These are phyloP conservation scores for Craterocephalus amniculus DNA, from an alignment of 2,797 vertebrate species.

Conservation along the genomic window DNA sequence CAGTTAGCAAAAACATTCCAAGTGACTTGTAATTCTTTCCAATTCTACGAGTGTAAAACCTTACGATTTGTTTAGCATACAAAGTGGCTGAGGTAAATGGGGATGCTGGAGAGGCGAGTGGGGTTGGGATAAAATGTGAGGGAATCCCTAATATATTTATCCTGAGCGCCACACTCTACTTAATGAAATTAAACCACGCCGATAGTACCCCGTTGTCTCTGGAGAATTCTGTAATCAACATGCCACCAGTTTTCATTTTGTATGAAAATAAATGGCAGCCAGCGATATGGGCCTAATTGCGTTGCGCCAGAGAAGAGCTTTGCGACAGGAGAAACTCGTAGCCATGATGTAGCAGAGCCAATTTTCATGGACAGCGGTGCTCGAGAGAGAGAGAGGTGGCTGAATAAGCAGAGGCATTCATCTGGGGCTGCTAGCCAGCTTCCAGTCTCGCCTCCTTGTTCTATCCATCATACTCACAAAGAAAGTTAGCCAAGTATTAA, in stretches of 20 bases:
- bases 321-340: slow-evolving; percentile 81
- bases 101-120: background rate
- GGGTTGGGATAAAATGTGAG: slow-evolving; percentile 23
- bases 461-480: slow-evolving; percentile 74
- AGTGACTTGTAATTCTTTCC: slow-evolving; percentile 27
- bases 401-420: slow-evolving; percentile 91
- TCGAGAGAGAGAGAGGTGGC: slow-evolving; percentile 83
- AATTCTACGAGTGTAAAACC: slow-evolving; percentile 38
- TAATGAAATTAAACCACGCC: slow-evolving; percentile 97
- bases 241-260: slow-evolving; percentile 91
- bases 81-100: slow-evolving; percentile 85
- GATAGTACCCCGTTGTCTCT: slow-evolving; percentile 85
- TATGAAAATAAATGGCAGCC: slow-evolving; percentile 97
- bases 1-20: slow-evolving; percentile 31
- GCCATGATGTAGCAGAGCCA: slow-evolving; percentile 91
- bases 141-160: slow-evolving; percentile 89
- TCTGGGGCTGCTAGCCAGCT: slow-evolving; percentile 70
- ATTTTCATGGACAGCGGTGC: slow-evolving; percentile 91
- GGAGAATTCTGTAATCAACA: slow-evolving; percentile 90
- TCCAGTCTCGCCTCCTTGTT: slow-evolving; percentile 54
- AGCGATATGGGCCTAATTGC: slow-evolving; percentile 92
- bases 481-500: slow-evolving; percentile 87
- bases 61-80: slow-evolving; percentile 91
- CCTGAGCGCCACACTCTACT: slow-evolving; percentile 90
- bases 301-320: slow-evolving; percentile 86